Conservation (phyloP, 2,797 vertebrate species). For the Sparus aurata region DNA sequence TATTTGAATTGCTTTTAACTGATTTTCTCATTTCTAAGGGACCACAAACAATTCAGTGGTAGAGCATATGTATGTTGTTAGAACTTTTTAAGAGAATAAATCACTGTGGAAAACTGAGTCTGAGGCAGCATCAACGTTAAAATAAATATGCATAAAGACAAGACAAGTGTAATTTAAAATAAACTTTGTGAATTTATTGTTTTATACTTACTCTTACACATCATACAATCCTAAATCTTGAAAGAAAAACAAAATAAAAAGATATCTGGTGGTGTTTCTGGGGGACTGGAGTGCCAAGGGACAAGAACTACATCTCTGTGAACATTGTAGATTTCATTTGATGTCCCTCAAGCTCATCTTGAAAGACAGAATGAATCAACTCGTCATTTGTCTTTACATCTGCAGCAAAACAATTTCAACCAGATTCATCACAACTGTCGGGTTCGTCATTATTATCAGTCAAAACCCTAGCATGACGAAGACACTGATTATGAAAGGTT, state of each 20-base stretch:
- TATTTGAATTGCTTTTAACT: too few relatives aligned
- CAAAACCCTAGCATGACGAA: constrained; percentile 63
- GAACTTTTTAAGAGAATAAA: not conserved
- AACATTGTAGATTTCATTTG: constrained; percentile 59
- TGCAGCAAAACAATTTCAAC: constrained; percentile 57
- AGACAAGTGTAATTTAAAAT: constrained; percentile 87
- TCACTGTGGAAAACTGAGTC: not conserved
- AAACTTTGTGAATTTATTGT: constrained; percentile 91
- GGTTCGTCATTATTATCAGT: constrained; percentile 58
- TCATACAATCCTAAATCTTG: constrained; percentile 88
- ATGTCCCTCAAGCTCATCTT: constrained; percentile 61
- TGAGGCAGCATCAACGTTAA: not conserved
- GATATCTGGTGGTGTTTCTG: constrained; percentile 85
- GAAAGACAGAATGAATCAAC: constrained; percentile 50
- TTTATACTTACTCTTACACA: constrained; percentile 89
- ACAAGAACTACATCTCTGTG: constrained; percentile 70
- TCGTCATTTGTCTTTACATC: constrained; percentile 41
- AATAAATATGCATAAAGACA: constrained; percentile 51
- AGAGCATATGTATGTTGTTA: not conserved
- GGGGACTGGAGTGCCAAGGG: constrained; percentile 82
- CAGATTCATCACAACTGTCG: constrained; percentile 44
- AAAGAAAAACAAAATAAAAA: constrained; percentile 78
- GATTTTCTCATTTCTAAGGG: too few relatives aligned
- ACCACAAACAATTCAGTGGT: too few relatives aligned
- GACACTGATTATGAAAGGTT: constrained; percentile 56